These are phyloP conservation scores for Nomada lathburiana DNA, from an alignment of 2,888 invertebrate species.

Conservation along the genomic window DNA sequence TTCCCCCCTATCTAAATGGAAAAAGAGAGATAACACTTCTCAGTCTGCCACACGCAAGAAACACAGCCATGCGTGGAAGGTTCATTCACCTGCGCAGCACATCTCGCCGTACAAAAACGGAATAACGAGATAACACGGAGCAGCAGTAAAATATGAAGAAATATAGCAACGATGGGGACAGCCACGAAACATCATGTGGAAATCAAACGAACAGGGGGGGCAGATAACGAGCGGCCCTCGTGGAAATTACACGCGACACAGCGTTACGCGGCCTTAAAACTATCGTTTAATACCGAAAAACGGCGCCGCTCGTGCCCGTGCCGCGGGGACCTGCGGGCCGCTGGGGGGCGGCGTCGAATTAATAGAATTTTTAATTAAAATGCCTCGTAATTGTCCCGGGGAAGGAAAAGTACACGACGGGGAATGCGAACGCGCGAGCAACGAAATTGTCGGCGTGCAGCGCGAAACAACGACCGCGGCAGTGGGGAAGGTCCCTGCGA, in stretches of 20 bases:
- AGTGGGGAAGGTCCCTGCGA: neutral
- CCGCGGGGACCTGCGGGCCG: slow-evolving; percentile 51
- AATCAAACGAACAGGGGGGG: neutral
- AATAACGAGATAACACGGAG: neutral
- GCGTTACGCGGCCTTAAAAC: slow-evolving; percentile 60
- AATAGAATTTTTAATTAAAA: slow-evolving; percentile 82
- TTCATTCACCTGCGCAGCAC: neutral
- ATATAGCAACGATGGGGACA: neutral
- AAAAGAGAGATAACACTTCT: neutral
- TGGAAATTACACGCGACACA: slow-evolving; percentile 55
- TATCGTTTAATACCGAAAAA: slow-evolving; percentile 68
- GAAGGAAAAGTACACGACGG: slow-evolving; percentile 56
- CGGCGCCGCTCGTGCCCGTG: slow-evolving; percentile 46
- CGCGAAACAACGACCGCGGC: slow-evolving; percentile 12
- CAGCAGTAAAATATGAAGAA: neutral
- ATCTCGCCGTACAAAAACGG: neutral
- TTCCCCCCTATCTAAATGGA: too few species aligned
- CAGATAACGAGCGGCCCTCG: slow-evolving; percentile 22
- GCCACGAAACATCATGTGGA: neutral
- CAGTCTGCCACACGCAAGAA: neutral
- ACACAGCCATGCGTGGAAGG: neutral
- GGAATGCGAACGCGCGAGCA: slow-evolving; percentile 43
- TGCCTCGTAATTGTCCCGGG: slow-evolving; percentile 75
- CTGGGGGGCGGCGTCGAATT: slow-evolving; percentile 69
- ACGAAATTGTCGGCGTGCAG: slow-evolving; percentile 48